These are phyloP conservation scores for Volucella bombylans DNA, from an alignment of 2,888 invertebrate genomes.

Conservation along the genomic window DNA sequence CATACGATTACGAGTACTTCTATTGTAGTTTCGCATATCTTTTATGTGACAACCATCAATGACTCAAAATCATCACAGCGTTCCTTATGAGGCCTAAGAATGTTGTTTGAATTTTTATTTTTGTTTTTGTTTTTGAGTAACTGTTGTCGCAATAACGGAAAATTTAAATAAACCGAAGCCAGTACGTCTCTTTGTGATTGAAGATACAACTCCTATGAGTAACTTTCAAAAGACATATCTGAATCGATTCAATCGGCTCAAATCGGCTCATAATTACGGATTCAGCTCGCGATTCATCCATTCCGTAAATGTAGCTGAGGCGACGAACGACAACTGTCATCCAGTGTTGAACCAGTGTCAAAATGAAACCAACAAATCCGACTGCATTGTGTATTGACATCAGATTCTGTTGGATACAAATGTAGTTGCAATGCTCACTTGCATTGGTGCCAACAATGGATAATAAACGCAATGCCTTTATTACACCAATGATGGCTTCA, in stretches of 20 bases:
- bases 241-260: slow-evolving; percentile 36
- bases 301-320: slow-evolving; percentile 36
- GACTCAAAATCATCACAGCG: slow-evolving; percentile 1
- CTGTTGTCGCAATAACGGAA: slow-evolving; percentile 39
- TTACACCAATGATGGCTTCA: slow-evolving; percentile 29
- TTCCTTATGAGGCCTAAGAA: slow-evolving; percentile 8
- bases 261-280: slow-evolving; percentile 33
- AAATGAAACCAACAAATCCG: slow-evolving; percentile 49
- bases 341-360: slow-evolving; percentile 58
- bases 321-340: slow-evolving; percentile 62
- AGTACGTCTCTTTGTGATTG: slow-evolving; percentile 6
- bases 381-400: slow-evolving; percentile 27
- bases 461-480: slow-evolving; percentile 27
- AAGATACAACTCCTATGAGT: neutral
- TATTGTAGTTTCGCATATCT: slow-evolving; percentile 29
- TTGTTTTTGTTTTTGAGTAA: slow-evolving; percentile 39
- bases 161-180: neutral
- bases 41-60: neutral
- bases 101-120: neutral
- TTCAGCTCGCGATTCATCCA: slow-evolving; percentile 52
- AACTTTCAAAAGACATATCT: slow-evolving; percentile 29
- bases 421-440: neutral
- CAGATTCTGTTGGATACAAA: too few relatives aligned
- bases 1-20: neutral
- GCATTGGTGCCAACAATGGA: slow-evolving; percentile 45